These are phyloP conservation scores for Capromys pilorides DNA, from an alignment of 2,797 vertebrate species.

Conservation along the genomic window DNA sequence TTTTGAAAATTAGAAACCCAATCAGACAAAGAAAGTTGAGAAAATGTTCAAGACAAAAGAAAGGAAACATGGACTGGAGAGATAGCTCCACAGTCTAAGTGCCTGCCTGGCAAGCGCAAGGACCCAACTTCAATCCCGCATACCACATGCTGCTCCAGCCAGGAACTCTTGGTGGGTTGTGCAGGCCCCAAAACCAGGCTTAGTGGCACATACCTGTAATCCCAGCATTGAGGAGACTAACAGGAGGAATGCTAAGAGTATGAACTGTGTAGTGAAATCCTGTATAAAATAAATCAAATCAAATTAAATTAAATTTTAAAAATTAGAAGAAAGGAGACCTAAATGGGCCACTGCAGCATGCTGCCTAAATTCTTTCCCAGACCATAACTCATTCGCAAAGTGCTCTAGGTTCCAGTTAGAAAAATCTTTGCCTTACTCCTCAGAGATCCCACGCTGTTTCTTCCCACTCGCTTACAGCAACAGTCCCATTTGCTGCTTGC, in stretches of 20 bases:
- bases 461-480: not conserved
- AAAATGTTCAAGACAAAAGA: constrained; percentile 3
- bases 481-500: not conserved
- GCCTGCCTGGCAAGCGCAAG: too few species aligned
- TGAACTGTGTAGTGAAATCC: too few species aligned
- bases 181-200: too few species aligned
- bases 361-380: not conserved
- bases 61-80: not conserved
- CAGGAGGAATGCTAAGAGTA: too few species aligned
- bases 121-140: too few species aligned
- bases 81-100: too few species aligned
- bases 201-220: too few species aligned
- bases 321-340: not conserved
- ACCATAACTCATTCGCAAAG: not conserved
- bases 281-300: too few species aligned
- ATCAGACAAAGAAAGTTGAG: not conserved
- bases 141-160: too few species aligned
- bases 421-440: not conserved
- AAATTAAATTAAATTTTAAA: too few species aligned
- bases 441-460: not conserved
- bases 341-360: not conserved
- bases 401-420: not conserved
- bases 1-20: constrained; percentile 6
- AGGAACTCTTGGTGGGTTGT: too few species aligned
- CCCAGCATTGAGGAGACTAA: too few species aligned